phyloP scores from a whole-genome alignment of 2,113 vertebrate genomes.

The Pangasianodon gigas region DNA sequence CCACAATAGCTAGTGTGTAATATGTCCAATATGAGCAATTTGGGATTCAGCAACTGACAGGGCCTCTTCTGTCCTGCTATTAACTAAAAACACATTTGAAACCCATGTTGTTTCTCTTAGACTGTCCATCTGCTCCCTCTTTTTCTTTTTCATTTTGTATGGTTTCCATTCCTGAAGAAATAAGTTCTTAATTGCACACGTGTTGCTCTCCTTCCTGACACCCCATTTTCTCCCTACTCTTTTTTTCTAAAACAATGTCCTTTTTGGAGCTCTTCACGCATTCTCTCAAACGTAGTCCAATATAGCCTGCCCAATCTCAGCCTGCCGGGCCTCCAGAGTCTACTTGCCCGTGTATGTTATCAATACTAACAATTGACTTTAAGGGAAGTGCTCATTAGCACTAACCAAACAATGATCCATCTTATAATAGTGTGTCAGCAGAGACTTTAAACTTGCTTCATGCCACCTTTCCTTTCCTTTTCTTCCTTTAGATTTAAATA shows the following conservation, averaged over 20 bases:
- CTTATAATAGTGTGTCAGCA: neutral
- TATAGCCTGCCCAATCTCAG: neutral
- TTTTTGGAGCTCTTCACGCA: neutral
- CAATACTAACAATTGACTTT: constrained; percentile 6
- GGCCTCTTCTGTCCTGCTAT: constrained; percentile 9
- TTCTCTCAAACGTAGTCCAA: neutral
- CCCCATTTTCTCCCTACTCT: neutral
- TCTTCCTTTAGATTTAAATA: neutral
- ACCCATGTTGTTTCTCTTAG: constrained; percentile 29
- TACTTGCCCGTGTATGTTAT: neutral
- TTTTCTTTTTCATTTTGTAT: constrained; percentile 12
- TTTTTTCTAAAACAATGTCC: neutral
- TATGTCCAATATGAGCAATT: neutral
- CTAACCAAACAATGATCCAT: neutral
- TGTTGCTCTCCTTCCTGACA: neutral
- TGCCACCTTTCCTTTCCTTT: neutral
- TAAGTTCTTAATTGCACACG: neutral
- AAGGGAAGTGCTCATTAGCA: neutral
- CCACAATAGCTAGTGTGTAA: neutral
- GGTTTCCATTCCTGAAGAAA: constrained; percentile 31
- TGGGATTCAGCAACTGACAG: neutral
- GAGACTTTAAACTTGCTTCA: neutral
- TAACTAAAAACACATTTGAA: constrained; percentile 29
- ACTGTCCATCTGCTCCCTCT: neutral
- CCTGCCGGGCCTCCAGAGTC: neutral